These are phyloP conservation scores for Notarius lentiginosus DNA, from an alignment of 2,113 vertebrate species.

Conservation along the genomic window DNA sequence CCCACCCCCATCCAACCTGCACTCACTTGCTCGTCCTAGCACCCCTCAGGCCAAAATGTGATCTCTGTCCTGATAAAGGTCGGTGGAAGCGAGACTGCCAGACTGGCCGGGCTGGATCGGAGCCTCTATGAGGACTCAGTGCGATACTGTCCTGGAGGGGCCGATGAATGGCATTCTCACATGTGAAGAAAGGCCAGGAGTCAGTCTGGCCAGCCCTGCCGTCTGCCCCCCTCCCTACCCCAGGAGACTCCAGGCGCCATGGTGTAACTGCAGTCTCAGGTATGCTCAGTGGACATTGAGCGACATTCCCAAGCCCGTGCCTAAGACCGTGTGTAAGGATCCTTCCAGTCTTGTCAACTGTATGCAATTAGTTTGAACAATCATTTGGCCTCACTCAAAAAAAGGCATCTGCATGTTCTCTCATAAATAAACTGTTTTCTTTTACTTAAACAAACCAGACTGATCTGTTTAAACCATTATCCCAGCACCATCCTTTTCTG, in stretches of 20 bases:
- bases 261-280: slow-evolving; percentile 86
- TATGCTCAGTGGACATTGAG: slow-evolving; percentile 76
- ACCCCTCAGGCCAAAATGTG: slow-evolving; percentile 63
- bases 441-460: slow-evolving; percentile 29
- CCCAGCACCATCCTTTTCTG: slow-evolving; percentile 49
- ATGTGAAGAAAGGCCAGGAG: slow-evolving; percentile 65
- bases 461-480: slow-evolving; percentile 42
- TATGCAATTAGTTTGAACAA: slow-evolving; percentile 32
- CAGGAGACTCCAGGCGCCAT: slow-evolving; percentile 84
- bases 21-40: slow-evolving; percentile 41
- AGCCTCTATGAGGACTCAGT: slow-evolving; percentile 59
- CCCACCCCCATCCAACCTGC: slow-evolving; percentile 44
- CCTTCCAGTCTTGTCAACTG: slow-evolving; percentile 40
- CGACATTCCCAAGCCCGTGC: slow-evolving; percentile 75
- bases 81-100: slow-evolving; percentile 64
- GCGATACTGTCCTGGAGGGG: slow-evolving; percentile 71
- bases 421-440: slow-evolving; percentile 36
- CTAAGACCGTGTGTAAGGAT: slow-evolving; percentile 60
- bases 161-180: slow-evolving; percentile 74
- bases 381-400: slow-evolving; percentile 12
- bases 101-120: slow-evolving; percentile 63
- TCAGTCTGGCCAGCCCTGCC: slow-evolving; percentile 71
- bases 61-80: slow-evolving; percentile 67
- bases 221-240: slow-evolving; percentile 63
- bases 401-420: slow-evolving; percentile 17